A percentile compares a stretch with the other conserved stretches of the same genome.
Evolutionary conservation across 2,888 invertebrate species (phyloP).

Genomic region (Parnassius smintheus): DNA sequence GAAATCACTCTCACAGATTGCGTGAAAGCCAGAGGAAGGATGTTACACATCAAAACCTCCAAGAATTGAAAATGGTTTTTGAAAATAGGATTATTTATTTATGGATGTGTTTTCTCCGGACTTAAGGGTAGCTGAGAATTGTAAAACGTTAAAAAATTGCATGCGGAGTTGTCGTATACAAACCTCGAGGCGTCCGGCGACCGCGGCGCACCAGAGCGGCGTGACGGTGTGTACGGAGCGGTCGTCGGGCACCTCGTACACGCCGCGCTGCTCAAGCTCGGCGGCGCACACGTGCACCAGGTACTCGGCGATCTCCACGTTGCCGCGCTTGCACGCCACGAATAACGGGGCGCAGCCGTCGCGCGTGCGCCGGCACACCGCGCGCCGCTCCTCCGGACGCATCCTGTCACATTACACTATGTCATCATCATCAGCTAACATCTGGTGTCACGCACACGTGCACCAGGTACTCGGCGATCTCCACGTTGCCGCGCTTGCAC

Average conservation of each 20-base stretch:
- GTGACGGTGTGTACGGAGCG: constrained; percentile 89
- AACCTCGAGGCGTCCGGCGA: constrained; percentile 86
- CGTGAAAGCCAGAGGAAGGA: too few relatives aligned
- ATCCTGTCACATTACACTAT: constrained; percentile 53
- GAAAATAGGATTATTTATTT: too few relatives aligned
- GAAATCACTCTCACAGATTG: too few relatives aligned
- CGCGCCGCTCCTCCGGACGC: constrained; percentile 82
- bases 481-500: constrained; percentile 88
- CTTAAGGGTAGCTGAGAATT: too few relatives aligned
- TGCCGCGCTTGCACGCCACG: constrained; percentile 88
- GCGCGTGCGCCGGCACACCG: constrained; percentile 84
- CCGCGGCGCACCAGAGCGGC: constrained; percentile 96
- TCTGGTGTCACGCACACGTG: constrained; percentile 81
- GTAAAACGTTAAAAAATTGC: too few relatives aligned
- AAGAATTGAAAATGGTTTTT: too few relatives aligned
- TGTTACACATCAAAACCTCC: too few relatives aligned
- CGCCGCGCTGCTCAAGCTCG: constrained; percentile 91
- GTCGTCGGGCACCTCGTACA: constrained; percentile 90
- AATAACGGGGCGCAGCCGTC: constrained; percentile 92
- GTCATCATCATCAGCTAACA: background rate
- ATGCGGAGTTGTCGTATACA: too few relatives aligned
- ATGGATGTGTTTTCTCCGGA: too few relatives aligned
- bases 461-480: constrained; percentile 92
- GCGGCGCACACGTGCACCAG: constrained; percentile 90
- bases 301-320: constrained; percentile 92